These are phyloP conservation scores for Eilema caniola DNA, from an alignment of 2,888 invertebrate genomes.

Conservation along the genomic window DNA sequence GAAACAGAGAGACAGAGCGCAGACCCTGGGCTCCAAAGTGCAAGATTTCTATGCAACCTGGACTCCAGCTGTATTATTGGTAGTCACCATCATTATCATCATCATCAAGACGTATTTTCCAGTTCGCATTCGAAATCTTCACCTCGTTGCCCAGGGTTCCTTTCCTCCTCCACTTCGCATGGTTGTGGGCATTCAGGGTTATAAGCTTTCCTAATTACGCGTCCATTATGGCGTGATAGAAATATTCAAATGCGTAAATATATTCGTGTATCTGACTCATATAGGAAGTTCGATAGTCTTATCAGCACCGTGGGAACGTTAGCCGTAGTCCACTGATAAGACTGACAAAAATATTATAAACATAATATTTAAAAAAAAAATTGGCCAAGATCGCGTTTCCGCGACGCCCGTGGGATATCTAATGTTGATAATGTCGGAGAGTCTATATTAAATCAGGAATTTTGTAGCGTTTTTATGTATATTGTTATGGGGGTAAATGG, in stretches of 20 bases:
- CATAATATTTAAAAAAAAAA: constrained; percentile 56
- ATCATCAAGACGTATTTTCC: too few relatives aligned
- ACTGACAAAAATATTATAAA: constrained; percentile 46
- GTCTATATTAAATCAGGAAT: neutral
- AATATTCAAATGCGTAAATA: constrained; percentile 18
- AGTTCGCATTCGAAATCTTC: too few relatives aligned
- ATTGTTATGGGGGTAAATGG: too few relatives aligned
- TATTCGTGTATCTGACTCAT: constrained; percentile 53
- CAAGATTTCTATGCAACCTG: too few relatives aligned
- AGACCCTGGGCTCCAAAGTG: too few relatives aligned
- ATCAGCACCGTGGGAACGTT: constrained; percentile 76
- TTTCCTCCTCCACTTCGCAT: too few relatives aligned
- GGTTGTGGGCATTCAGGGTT: too few relatives aligned
- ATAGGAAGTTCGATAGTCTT: constrained; percentile 68
- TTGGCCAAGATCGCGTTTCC: constrained; percentile 68
- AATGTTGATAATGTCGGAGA: constrained; percentile 11
- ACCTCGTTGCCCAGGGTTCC: too few relatives aligned
- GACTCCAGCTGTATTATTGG: too few relatives aligned
- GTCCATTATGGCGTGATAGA: constrained; percentile 5
- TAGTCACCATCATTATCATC: too few relatives aligned
- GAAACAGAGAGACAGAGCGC: too few relatives aligned
- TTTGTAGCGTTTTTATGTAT: neutral
- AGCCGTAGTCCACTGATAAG: constrained; percentile 51
- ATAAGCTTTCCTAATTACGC: neutral
- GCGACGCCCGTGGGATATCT: constrained; percentile 60